A percentile compares a stretch with the other conserved stretches of the same genome.
phyloP scores from a whole-genome alignment of 2,888 invertebrate genomes.

The Xestia c-nigrum region DNA sequence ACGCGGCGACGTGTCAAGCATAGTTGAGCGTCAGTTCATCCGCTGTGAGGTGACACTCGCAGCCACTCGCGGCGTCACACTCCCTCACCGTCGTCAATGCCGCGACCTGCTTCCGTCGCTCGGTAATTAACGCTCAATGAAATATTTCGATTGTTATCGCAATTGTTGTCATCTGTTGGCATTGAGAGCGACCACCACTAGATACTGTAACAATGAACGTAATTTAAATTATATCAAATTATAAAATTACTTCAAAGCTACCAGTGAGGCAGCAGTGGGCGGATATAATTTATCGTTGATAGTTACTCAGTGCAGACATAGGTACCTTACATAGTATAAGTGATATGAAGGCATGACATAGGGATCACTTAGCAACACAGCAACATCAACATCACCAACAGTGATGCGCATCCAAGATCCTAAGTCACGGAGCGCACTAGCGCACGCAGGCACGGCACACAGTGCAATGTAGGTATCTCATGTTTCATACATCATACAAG shows the following conservation, averaged over 20 bases:
- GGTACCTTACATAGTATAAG: too few relatives aligned
- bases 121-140: slow-evolving; percentile 30
- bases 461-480: not conserved
- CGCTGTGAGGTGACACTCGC: slow-evolving; percentile 17
- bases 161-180: slow-evolving; percentile 19
- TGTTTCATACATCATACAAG: not conserved
- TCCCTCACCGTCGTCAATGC: slow-evolving; percentile 33
- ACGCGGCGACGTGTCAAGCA: not conserved
- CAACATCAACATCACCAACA: not conserved
- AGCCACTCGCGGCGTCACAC: not conserved
- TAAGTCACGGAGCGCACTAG: not conserved
- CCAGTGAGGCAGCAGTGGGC: not conserved
- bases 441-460: not conserved
- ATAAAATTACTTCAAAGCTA: not conserved
- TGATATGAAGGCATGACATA: not conserved
- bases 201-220: not conserved
- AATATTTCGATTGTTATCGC: slow-evolving; percentile 37
- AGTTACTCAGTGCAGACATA: not conserved
- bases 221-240: slow-evolving; percentile 4
- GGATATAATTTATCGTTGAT: not conserved
- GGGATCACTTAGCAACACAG: not conserved
- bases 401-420: not conserved
- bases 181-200: slow-evolving; percentile 29
- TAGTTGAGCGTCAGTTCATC: not conserved
- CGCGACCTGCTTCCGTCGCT: slow-evolving; percentile 42